Evolutionary conservation across 2,797 vertebrate species (phyloP).

Genomic region (Potorous gilbertii): DNA sequence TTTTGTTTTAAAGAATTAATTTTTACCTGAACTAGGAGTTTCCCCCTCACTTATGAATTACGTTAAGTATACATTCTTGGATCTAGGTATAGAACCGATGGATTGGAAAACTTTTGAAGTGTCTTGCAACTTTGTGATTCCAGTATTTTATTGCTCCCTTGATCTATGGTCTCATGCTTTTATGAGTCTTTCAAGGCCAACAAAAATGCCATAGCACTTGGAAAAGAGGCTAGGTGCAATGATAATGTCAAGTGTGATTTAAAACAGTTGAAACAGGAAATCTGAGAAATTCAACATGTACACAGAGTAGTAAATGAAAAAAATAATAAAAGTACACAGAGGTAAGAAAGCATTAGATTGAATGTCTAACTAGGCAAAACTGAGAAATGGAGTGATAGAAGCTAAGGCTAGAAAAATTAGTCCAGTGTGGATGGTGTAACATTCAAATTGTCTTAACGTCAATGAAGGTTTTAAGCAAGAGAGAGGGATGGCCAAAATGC

Average conservation of each 20-base stretch:
- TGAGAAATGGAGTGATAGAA: not conserved
- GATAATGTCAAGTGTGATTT: not conserved
- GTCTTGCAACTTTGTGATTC: not conserved
- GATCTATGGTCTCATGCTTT: not conserved
- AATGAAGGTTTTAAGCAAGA: not conserved
- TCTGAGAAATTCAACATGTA: not conserved
- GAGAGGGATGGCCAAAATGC: not conserved
- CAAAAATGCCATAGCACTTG: not conserved
- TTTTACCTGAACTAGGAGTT: not conserved
- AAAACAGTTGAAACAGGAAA: not conserved
- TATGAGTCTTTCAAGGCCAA: not conserved
- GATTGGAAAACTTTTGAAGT: not conserved
- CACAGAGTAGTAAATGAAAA: too few species aligned
- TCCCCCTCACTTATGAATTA: not conserved
- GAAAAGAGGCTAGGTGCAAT: not conserved
- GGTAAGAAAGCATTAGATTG: too few species aligned
- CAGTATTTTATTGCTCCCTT: not conserved
- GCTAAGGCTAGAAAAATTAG: not conserved
- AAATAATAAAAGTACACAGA: too few species aligned
- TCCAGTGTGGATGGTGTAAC: not conserved
- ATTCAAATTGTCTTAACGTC: not conserved
- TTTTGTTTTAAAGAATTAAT: not conserved
- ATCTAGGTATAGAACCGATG: not conserved
- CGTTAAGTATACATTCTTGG: not conserved
- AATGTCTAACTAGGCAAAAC: not conserved